Percentiles rank a stretch among this genome's conserved stretches.
These are phyloP conservation scores for Hypocryptadius cinnamomeus DNA, from an alignment of 2,113 vertebrate genomes.

Conservation along the genomic window DNA sequence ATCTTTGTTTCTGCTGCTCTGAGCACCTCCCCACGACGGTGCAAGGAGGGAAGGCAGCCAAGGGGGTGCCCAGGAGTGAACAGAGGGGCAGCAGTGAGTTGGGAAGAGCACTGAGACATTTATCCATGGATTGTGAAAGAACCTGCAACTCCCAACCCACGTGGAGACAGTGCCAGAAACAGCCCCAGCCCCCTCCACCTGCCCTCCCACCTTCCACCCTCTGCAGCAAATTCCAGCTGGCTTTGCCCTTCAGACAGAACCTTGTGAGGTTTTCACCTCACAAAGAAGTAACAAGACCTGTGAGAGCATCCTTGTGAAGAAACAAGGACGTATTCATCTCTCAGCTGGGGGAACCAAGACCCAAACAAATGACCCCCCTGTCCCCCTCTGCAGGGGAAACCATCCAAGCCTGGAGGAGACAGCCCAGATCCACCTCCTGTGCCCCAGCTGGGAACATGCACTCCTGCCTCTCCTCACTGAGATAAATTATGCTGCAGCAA, in stretches of 20 bases:
- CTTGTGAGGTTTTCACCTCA: not conserved
- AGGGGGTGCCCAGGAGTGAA: not conserved
- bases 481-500: not conserved
- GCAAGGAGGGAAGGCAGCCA: not conserved
- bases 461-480: not conserved
- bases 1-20: not conserved
- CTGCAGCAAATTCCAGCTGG: not conserved
- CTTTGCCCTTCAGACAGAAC: not conserved
- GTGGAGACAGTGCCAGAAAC: not conserved
- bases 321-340: fast-evolving
- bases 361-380: not conserved
- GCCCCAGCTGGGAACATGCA: not conserved
- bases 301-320: not conserved
- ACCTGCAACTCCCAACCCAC: not conserved
- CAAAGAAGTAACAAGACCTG: not conserved
- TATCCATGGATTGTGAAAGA: not conserved
- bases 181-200: not conserved
- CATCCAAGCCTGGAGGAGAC: not conserved
- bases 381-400: fast-evolving
- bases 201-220: not conserved
- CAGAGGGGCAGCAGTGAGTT: not conserved
- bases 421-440: not conserved
- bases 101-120: not conserved
- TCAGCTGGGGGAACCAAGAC: not conserved
- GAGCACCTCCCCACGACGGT: not conserved